phyloP scores from a whole-genome alignment of 2,888 invertebrate species.

The Tipula lateralis region DNA sequence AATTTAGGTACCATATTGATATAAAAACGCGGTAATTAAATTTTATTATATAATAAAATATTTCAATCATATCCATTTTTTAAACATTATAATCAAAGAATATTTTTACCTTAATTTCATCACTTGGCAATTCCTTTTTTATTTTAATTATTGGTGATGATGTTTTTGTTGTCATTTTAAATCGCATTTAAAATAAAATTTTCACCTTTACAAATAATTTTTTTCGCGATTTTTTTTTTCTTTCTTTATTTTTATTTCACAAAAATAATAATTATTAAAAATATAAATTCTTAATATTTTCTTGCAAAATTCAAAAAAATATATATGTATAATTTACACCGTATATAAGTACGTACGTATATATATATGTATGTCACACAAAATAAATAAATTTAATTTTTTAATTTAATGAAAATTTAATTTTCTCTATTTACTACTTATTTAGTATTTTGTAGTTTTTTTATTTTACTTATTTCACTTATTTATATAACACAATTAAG shows the following conservation, averaged over 20 bases:
- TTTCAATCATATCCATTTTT: background rate
- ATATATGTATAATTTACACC: background rate
- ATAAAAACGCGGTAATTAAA: background rate
- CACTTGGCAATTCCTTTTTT: constrained; percentile 66
- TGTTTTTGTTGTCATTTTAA: constrained; percentile 54
- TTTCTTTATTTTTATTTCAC: background rate
- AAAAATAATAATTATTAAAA: background rate
- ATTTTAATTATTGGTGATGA: constrained; percentile 48
- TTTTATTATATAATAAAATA: background rate
- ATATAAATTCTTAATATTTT: background rate
- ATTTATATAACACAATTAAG: background rate
- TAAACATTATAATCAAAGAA: background rate
- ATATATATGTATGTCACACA: background rate
- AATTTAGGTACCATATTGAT: background rate
- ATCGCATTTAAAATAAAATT: constrained; percentile 36
- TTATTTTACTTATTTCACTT: background rate
- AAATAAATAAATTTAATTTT: background rate
- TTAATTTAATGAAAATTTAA: background rate
- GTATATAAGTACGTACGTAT: background rate
- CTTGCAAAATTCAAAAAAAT: background rate
- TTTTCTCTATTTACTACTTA: background rate
- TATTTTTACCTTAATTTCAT: constrained; percentile 66
- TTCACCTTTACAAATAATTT: constrained; percentile 4
- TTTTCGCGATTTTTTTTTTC: background rate
- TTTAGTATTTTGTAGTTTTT: background rate